phyloP scores from a whole-genome alignment of 2,797 vertebrate genomes.

The Sebastiscus tertius region DNA sequence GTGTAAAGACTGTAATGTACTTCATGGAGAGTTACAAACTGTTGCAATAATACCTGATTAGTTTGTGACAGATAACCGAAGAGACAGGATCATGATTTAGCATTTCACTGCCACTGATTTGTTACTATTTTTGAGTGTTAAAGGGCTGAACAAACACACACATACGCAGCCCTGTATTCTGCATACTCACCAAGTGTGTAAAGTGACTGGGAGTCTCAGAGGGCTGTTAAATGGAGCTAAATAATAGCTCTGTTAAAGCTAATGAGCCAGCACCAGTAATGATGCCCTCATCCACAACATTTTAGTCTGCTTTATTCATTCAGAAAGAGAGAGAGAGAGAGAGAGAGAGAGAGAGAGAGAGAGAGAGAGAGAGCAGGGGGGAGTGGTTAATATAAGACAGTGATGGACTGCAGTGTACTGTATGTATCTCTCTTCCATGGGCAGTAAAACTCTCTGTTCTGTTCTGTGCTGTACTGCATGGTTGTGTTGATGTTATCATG shows the following conservation, averaged over 20 bases:
- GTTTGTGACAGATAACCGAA: constrained; percentile 9
- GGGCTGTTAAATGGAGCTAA: constrained; percentile 60
- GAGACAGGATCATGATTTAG: constrained; percentile 5
- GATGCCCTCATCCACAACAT: constrained; percentile 61
- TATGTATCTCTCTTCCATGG: constrained; percentile 38
- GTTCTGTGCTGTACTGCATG: constrained; percentile 17
- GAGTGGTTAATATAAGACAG: constrained; percentile 32
- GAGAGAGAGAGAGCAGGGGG: constrained; percentile 5
- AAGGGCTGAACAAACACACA: constrained; percentile 6
- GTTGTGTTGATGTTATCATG: not conserved
- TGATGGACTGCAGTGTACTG: constrained; percentile 37
- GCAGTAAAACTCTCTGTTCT: constrained; percentile 25
- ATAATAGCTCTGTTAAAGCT: constrained; percentile 68
- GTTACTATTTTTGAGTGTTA: not conserved
- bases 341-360: constrained; percentile 28
- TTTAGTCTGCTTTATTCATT: constrained; percentile 55
- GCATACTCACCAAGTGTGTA: constrained; percentile 31
- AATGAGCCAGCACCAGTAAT: constrained; percentile 64
- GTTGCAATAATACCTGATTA: constrained; percentile 15
- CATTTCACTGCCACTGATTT: constrained; percentile 17
- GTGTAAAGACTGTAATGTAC: constrained; percentile 30
- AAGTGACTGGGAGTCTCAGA: constrained; percentile 59
- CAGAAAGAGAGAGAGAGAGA: not conserved
- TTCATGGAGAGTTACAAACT: constrained; percentile 19
- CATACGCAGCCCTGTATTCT: constrained; percentile 19